Evolutionary conservation across 2,797 vertebrate species (phyloP), one percentile per base, ranked within the genome.

Genomic region (Molothrus aeneus): DNA sequence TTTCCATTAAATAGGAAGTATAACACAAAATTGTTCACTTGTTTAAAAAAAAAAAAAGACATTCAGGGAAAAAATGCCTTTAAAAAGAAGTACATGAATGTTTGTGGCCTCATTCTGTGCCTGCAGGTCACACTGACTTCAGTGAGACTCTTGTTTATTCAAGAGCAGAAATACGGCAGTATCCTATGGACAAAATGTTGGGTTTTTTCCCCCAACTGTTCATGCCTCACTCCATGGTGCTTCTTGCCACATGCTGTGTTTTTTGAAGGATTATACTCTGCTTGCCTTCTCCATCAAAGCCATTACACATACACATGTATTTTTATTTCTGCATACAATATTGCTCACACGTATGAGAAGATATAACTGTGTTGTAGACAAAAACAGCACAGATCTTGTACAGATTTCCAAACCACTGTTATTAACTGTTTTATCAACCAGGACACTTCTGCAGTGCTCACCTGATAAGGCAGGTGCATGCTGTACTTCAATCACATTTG

Each of bases 1-100:
- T 88, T 88, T 75, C 77, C 57, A 32, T 95, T 92, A 75, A 72
- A 84, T 28, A 81, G 61, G 50, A 84, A 59, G 11, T 24, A 51
- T 45, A 94, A 68, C 13, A 34, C 14, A 10, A 64, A 86, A 50
- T 21, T 61, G 40, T 83, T 80, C 36, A n/a, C 13, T 65, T 87
- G 24, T 51, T 32, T 3, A 43, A 68, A 60, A 36, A n/a, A n/a
- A 61, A 45, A 54, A 68, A 26, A 34, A 43, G 22, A 26, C n/a
- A 77, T 59, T 79, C 65, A 64, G 43, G 60, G 61, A 61, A 9
- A 78, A 88, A 95, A 68, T 3, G 11, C 43, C 24, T 77, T 92
- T 66, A n/a, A 70, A 90, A 94, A 84, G 8, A 24, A 56, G 22
- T 17, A 25, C 63, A 65, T 51, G 34, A 72, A 59, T 5, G 12